Conservation (phyloP, 2,888 invertebrate species). For the Trachelus iudaicus region DNA sequence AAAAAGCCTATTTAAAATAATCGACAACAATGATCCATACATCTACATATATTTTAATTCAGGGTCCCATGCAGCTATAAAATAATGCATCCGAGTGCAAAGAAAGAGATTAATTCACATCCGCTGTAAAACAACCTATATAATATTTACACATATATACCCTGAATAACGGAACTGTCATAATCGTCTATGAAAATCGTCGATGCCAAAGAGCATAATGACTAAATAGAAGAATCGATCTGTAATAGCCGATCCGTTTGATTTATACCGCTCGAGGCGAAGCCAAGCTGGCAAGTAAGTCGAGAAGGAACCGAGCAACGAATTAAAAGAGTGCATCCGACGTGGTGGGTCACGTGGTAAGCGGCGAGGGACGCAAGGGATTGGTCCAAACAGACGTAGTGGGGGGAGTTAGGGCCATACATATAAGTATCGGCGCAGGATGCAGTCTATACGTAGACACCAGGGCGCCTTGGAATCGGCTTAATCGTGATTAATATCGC, state of each 20-base stretch:
- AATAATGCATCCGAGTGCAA: not conserved
- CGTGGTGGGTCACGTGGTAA: not conserved
- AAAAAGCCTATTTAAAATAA: not conserved
- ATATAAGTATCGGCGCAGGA: conserved; percentile 21
- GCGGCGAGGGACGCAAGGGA: not conserved
- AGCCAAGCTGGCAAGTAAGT: not conserved
- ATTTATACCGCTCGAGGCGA: conserved; percentile 37
- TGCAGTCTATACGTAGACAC: conserved; percentile 22
- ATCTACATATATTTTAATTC: not conserved
- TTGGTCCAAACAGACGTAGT: not conserved
- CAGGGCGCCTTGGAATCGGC: conserved; percentile 42
- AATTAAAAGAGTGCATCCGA: not conserved
- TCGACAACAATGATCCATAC: not conserved
- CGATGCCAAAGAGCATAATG: not conserved
- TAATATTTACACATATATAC: not conserved
- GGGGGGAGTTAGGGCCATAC: conserved; percentile 8
- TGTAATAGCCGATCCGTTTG: conserved; percentile 48
- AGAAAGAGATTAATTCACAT: not conserved
- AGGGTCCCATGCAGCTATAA: not conserved
- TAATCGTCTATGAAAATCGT: not conserved
- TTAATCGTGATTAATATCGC: conserved; percentile 59
- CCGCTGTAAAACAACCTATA: not conserved
- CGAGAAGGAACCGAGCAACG: not conserved
- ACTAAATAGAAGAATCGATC: not conserved
- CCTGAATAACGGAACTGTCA: not conserved